These are phyloP conservation scores for Schizothorax lantsangensis DNA, from an alignment of 2,797 vertebrate species.

Conservation along the genomic window DNA sequence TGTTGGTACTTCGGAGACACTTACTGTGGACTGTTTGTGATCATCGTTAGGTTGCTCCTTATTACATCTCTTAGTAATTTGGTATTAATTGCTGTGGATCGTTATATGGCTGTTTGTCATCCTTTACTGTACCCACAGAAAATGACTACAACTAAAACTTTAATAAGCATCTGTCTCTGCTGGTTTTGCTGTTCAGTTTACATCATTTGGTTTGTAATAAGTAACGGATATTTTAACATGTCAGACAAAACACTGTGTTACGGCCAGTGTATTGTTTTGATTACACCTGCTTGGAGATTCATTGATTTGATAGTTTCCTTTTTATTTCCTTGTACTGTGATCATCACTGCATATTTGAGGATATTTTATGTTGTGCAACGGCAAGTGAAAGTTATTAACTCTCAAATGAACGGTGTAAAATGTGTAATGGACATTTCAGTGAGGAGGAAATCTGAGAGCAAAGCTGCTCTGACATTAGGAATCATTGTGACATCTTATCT, in stretches of 20 bases:
- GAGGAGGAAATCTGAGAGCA: background rate
- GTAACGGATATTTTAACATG: constrained; percentile 35
- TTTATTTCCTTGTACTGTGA: constrained; percentile 20
- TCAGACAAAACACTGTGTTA: constrained; percentile 58
- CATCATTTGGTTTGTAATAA: background rate
- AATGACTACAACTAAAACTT: constrained; percentile 55
- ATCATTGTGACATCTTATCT: constrained; percentile 10
- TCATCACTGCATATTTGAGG: constrained; percentile 9
- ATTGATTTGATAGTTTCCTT: background rate
- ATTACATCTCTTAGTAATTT: constrained; percentile 8
- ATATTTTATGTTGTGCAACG: constrained; percentile 10
- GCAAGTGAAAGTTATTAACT: constrained; percentile 22
- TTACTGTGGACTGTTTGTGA: constrained; percentile 2
- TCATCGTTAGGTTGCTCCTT: background rate
- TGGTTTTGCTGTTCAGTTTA: constrained; percentile 62
- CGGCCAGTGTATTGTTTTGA: constrained; percentile 57
- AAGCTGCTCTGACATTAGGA: background rate
- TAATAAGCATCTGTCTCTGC: constrained; percentile 60
- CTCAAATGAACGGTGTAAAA: constrained; percentile 5
- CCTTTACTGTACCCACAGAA: constrained; percentile 62
- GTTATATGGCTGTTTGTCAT: constrained; percentile 48
- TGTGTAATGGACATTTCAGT: background rate
- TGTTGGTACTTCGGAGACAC: constrained; percentile 30
- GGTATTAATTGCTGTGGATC: constrained; percentile 26
- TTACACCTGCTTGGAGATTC: background rate